Conservation (phyloP, 2,797 vertebrate genomes). For the Linurgus olivaceus region DNA sequence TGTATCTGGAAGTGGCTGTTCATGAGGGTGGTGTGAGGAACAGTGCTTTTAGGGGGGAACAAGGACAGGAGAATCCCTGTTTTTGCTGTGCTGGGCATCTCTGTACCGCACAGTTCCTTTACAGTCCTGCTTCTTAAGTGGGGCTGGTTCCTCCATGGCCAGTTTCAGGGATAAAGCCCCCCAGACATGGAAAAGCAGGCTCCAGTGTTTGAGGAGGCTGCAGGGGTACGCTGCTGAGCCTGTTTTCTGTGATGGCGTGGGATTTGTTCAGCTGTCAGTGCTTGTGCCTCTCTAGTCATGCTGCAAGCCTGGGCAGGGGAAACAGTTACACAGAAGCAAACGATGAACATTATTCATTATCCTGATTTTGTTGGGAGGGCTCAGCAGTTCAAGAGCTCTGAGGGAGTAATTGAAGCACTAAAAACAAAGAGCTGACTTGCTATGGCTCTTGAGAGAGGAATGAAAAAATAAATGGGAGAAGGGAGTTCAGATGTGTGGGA, state of each 20-base stretch:
- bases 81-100: background rate
- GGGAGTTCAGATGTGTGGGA: slow-evolving; percentile 41
- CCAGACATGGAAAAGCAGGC: background rate
- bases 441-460: background rate
- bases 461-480: slow-evolving; percentile 15
- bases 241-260: background rate
- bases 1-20: background rate
- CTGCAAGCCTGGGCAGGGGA: background rate
- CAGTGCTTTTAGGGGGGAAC: background rate
- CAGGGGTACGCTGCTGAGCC: background rate
- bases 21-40: background rate
- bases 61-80: background rate
- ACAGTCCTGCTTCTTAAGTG: background rate
- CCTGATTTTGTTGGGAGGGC: slow-evolving; percentile 53
- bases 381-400: slow-evolving; percentile 14
- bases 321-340: background rate
- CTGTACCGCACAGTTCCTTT: background rate
- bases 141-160: background rate
- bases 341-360: slow-evolving; percentile 24
- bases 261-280: slow-evolving; percentile 30
- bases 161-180: background rate
- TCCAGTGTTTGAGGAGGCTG: background rate
- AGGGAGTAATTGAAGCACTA: slow-evolving; percentile 41
- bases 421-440: slow-evolving; percentile 46
- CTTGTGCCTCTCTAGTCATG: background rate